Evolutionary conservation across 2,113 vertebrate species (phyloP), one percentile per base, ranked within the genome.

Genomic region (Calcarius ornatus): DNA sequence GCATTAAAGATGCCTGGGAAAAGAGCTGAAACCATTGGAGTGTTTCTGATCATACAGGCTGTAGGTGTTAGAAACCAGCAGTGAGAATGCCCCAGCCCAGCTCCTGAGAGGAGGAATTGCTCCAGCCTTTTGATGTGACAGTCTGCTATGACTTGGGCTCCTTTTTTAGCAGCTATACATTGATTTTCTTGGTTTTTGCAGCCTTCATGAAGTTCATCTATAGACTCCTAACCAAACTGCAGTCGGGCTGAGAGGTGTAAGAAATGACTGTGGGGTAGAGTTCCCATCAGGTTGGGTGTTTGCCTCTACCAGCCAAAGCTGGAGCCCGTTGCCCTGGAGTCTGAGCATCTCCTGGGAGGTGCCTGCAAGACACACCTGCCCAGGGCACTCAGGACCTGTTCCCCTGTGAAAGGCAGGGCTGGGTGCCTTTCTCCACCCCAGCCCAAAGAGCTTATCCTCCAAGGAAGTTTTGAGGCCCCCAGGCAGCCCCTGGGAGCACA

Each of bases 51-150:
- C 50, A 1, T 69, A 48, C 75, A 80, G 10, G 70, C 82, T 91
- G 92, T 47, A 88, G 94, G 79, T 91, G 93, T 77, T 51, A 43
- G 87, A 60, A 86, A 71, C 57, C 94, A 90, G 6, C 43, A 73
- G 66, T 80, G 85, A 83, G 73, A 92, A 78, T 90, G 82, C 37
- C 90, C 87, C 66, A 47, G 81, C 48, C 33, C 47, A 45, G 87
- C 75, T 92, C 87, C 17, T n/a, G 56, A 78, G 75, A 81, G 81
- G 57, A 18, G 7, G 37, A 38, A 6, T 16, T 82, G 86, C 78
- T 92, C n/a, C 38, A 71, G 73, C 66, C 78, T 43, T 81, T 43
- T 76, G 84, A 47, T 87, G 84, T 80, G 87, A 54, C 92, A 92
- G 70, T 82, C 81, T 91, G 56, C 75, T 93, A 59, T 61, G 75